Conservation (phyloP, 1,140 invertebrate genomes). For the Brachionus calyciflorus region DNA sequence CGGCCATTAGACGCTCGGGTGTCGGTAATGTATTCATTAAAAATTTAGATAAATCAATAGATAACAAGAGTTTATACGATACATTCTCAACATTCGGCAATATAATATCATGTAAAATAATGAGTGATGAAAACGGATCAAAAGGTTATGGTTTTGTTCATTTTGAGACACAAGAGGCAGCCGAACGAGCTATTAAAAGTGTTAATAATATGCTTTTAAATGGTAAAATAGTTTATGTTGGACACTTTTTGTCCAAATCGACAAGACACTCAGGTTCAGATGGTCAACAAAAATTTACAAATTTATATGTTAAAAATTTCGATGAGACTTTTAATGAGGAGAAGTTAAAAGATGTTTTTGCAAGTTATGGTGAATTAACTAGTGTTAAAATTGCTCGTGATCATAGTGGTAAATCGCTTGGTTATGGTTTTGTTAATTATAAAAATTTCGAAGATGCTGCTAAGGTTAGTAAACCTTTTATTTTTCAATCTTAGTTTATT, state of each 20-base stretch:
- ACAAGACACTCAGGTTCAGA: constrained; percentile 79
- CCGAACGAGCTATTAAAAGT: constrained; percentile 72
- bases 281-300: constrained; percentile 80
- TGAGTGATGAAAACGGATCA: constrained; percentile 92
- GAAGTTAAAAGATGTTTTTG: constrained; percentile 86
- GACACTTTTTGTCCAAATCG: constrained; percentile 91
- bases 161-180: constrained; percentile 98
- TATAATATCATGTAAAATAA: constrained; percentile 61
- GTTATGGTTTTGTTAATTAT: constrained; percentile 34
- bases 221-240: constrained; percentile 91
- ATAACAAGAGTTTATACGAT: constrained; percentile 41
- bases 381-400: constrained; percentile 63
- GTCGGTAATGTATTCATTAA: constrained; percentile 45
- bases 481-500: too few relatives aligned
- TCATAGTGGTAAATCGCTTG: background rate
- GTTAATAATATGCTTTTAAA: constrained; percentile 89
- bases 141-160: constrained; percentile 99
- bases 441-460: constrained; percentile 12
- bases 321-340: constrained; percentile 90
- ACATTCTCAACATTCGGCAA: constrained; percentile 43
- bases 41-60: constrained; percentile 37
- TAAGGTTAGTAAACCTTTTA: constrained; percentile 12
- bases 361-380: constrained; percentile 88
- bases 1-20: constrained; percentile 2
- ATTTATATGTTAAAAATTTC: constrained; percentile 99